Conservation (phyloP, 64 coral and sea anemone genomes). For the Stylophora pistillata region DNA sequence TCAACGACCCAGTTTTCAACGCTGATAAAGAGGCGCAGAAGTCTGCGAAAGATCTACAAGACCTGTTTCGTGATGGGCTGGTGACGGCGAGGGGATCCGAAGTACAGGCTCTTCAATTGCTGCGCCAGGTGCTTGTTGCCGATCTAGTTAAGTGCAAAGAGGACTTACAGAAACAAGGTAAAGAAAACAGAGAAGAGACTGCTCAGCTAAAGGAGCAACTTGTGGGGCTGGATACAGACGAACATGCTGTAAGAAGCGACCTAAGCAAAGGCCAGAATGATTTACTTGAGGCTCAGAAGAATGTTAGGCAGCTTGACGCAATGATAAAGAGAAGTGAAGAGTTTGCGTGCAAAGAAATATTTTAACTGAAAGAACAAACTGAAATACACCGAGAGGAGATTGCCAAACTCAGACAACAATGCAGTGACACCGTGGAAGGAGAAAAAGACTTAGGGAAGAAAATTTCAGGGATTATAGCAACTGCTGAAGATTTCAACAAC, state of each 20-base stretch:
- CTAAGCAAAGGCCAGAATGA: neutral
- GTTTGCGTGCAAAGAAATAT: neutral
- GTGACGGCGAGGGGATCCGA: neutral
- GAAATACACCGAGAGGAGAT: too few relatives aligned
- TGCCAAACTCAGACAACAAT: too few relatives aligned
- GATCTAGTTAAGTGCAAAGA: neutral
- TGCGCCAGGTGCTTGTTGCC: neutral
- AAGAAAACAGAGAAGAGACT: neutral
- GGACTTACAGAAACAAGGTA: neutral
- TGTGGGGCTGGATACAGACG: too few relatives aligned
- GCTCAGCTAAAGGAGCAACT: neutral
- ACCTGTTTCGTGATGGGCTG: neutral
- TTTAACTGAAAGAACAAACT: neutral
- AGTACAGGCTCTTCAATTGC: neutral
- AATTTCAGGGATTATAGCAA: neutral
- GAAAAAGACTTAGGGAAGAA: neutral
- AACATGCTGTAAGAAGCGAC: neutral
- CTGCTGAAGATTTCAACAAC: neutral
- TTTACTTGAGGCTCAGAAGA: neutral
- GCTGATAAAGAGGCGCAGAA: neutral
- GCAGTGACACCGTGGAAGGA: neutral
- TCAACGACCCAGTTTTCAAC: slow-evolving; percentile 35
- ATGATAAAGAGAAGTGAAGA: neutral
- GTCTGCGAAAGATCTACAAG: neutral
- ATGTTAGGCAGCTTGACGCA: neutral